Evolutionary conservation across 2,797 vertebrate species (phyloP).

Genomic region (Oophaga sylvatica): DNA sequence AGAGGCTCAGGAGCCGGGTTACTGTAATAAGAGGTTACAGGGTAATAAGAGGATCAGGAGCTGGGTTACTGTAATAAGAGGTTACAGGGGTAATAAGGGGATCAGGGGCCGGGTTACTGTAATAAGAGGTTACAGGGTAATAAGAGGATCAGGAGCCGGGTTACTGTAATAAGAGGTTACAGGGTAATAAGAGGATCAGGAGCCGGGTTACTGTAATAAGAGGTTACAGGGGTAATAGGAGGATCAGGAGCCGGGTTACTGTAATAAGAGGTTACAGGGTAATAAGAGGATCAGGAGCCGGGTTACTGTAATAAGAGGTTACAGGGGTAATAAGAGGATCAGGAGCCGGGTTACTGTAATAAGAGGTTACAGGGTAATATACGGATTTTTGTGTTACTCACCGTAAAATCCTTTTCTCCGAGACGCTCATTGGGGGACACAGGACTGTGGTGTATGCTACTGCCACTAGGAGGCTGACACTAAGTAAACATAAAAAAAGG

Average conservation of each 20-base stretch:
- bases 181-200: slow-evolving; percentile 31
- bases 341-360: slow-evolving; percentile 21
- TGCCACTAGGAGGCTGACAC: too few relatives aligned
- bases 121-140: slow-evolving; percentile 19
- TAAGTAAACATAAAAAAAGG: too few relatives aligned
- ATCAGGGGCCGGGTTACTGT: slow-evolving; percentile 35
- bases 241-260: slow-evolving; percentile 17
- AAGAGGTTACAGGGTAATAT: slow-evolving; percentile 29
- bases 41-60: slow-evolving; percentile 31
- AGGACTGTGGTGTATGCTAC: too few relatives aligned
- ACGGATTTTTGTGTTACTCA: too few relatives aligned
- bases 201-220: slow-evolving; percentile 15
- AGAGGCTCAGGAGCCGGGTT: slow-evolving; percentile 5
- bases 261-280: slow-evolving; percentile 14
- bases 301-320: slow-evolving; percentile 26
- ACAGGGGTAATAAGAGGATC: slow-evolving; percentile 22
- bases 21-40: slow-evolving; percentile 14
- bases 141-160: slow-evolving; percentile 8
- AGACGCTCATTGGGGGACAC: too few relatives aligned
- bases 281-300: slow-evolving; percentile 14
- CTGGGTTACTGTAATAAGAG: slow-evolving; percentile 26
- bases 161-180: slow-evolving; percentile 22
- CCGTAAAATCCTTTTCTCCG: too few relatives aligned
- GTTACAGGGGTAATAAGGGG: slow-evolving; percentile 26
- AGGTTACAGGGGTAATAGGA: slow-evolving; percentile 23